These are phyloP conservation scores for Colossoma macropomum DNA, from an alignment of 2,113 vertebrate species.

Conservation along the genomic window DNA sequence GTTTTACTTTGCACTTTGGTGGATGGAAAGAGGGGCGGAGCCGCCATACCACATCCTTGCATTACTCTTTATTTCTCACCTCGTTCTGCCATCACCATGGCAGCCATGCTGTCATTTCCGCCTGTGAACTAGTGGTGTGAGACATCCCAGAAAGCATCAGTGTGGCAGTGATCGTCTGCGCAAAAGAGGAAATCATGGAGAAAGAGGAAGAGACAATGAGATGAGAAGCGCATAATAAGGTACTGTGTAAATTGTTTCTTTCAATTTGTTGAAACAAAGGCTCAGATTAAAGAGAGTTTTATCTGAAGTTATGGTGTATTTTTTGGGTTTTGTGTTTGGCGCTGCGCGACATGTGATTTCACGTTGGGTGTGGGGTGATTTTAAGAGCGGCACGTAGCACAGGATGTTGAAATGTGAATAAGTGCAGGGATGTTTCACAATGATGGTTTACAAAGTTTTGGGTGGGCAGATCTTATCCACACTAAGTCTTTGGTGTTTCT, in stretches of 20 bases:
- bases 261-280: not conserved
- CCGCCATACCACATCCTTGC: constrained; percentile 60
- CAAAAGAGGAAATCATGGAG: constrained; percentile 52
- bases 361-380: not conserved
- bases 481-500: not conserved
- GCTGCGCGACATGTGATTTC: not conserved
- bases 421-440: not conserved
- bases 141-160: constrained; percentile 60
- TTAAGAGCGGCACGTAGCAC: not conserved
- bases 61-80: constrained; percentile 7
- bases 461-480: not conserved
- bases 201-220: constrained; percentile 45
- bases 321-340: not conserved
- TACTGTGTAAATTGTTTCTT: constrained; percentile 35
- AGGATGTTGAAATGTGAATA: not conserved
- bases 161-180: not conserved
- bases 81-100: constrained; percentile 37
- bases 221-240: constrained; percentile 38
- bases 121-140: not conserved
- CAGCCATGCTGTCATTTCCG: constrained; percentile 49
- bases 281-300: not conserved
- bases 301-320: not conserved
- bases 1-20: not conserved
- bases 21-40: constrained; percentile 22
- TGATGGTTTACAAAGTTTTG: not conserved